Conservation (phyloP, 2,113 vertebrate species). For the Entosphenus tridentatus region DNA sequence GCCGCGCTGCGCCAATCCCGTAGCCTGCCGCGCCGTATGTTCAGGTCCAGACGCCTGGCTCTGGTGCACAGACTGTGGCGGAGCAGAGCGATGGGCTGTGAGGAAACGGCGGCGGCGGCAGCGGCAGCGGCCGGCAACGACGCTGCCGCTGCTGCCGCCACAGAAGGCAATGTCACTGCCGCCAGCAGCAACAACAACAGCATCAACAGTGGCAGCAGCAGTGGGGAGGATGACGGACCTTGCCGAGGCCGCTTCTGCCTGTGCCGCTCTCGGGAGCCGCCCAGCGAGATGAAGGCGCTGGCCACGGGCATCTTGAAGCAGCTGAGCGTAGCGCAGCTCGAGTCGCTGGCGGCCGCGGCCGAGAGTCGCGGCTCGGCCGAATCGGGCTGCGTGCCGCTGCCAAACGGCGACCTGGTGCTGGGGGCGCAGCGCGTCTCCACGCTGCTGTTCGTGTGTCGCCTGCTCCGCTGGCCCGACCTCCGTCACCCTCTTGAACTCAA, state of each 20-base stretch:
- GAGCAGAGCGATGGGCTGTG: slow-evolving; percentile 12
- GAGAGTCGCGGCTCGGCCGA: slow-evolving; percentile 16
- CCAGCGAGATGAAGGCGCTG: slow-evolving; percentile 11
- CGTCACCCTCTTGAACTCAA: slow-evolving; percentile 18
- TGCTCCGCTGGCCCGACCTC: slow-evolving; percentile 25
- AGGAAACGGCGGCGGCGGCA: background rate
- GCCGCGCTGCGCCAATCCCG: background rate
- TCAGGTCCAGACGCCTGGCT: slow-evolving; percentile 15
- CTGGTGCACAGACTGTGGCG: slow-evolving; percentile 20
- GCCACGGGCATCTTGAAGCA: slow-evolving; percentile 20
- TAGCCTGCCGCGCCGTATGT: slow-evolving; percentile 16
- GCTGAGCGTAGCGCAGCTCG: slow-evolving; percentile 21
- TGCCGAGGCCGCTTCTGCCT: background rate
- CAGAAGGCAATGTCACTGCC: too few species aligned
- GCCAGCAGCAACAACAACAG: too few species aligned
- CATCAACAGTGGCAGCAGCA: too few species aligned
- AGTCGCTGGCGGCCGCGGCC: slow-evolving; percentile 19
- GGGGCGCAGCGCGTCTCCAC: slow-evolving; percentile 13
- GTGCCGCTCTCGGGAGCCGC: slow-evolving; percentile 11
- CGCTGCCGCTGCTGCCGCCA: background rate
- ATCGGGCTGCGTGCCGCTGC: slow-evolving; percentile 14
- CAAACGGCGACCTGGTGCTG: background rate
- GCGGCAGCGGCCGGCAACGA: background rate
- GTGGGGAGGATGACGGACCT: too few species aligned
- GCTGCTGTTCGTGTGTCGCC: slow-evolving; percentile 19